Conservation (phyloP, 1,140 invertebrate species). For the Drosophila sproati region DNA sequence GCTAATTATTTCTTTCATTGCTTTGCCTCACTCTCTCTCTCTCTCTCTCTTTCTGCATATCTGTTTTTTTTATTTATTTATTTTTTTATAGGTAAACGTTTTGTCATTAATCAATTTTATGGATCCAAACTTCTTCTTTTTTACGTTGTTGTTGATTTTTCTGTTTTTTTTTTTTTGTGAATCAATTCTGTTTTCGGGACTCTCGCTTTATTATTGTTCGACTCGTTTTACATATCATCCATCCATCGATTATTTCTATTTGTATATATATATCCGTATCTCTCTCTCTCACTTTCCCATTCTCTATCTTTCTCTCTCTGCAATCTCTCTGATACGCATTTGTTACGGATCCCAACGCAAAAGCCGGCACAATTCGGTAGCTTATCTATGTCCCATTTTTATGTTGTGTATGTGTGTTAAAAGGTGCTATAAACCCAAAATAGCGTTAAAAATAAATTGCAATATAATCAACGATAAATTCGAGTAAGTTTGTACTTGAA, state of each 20-base stretch:
- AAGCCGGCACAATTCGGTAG: constrained; percentile 39
- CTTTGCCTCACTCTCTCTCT: constrained; percentile 5
- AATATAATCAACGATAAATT: constrained; percentile 24
- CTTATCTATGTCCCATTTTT: constrained; percentile 41
- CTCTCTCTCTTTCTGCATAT: constrained; percentile 13
- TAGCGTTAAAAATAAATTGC: constrained; percentile 34
- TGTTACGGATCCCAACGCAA: constrained; percentile 27
- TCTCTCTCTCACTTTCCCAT: not conserved
- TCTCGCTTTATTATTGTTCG: constrained; percentile 12
- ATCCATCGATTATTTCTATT: constrained; percentile 55
- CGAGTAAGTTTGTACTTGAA: no score
- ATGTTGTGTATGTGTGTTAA: constrained; percentile 4
- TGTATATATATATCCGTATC: constrained; percentile 8
- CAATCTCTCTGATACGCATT: constrained; percentile 39
- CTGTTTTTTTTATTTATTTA: not conserved
- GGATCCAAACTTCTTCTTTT: constrained; percentile 27
- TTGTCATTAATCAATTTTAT: constrained; percentile 62
- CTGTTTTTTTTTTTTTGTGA: constrained; percentile 30
- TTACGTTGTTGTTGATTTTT: no score
- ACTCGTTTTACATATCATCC: constrained; percentile 43
- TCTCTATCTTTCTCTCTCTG: constrained; percentile 33
- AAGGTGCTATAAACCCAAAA: not conserved
- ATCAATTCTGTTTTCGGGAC: constrained; percentile 39
- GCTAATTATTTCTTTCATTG: not conserved
- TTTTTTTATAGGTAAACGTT: not conserved